A percentile compares a stretch with the other conserved stretches of the same genome.
Evolutionary conservation across 2,113 vertebrate genomes (phyloP).

Genomic region (Laticauda colubrina): DNA sequence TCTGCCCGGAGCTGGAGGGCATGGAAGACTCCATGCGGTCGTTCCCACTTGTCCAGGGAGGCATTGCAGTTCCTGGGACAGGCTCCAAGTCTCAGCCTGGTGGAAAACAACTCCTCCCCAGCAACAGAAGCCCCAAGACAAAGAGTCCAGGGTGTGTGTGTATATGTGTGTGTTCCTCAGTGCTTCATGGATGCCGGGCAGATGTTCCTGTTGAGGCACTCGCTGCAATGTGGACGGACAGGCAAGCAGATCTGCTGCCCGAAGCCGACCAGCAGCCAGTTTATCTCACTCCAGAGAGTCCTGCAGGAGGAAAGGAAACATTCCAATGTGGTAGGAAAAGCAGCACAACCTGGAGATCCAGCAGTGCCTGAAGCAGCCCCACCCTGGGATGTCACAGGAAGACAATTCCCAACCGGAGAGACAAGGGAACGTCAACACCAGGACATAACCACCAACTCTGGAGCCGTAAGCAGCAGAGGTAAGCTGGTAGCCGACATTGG

Average conservation of each 20-base stretch:
- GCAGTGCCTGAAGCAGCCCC: neutral
- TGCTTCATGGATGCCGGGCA: conserved; percentile 78
- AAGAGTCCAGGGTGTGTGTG: neutral
- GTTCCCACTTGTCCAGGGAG: neutral
- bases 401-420: neutral
- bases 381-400: neutral
- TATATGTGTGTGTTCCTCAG: conserved; percentile 23
- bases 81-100: too few species aligned
- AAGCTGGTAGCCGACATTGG: neutral
- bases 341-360: neutral
- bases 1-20: neutral
- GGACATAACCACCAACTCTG: neutral
- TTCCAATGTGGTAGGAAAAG: neutral
- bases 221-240: conserved; percentile 77
- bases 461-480: neutral
- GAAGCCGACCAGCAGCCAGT: conserved; percentile 93
- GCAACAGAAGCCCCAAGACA: neutral
- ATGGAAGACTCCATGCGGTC: too few species aligned
- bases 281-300: conserved; percentile 91
- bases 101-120: too few species aligned
- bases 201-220: conserved; percentile 84
- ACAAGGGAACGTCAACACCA: neutral
- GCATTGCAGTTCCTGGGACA: neutral
- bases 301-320: conserved; percentile 59
- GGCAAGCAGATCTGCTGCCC: conserved; percentile 95